Evolutionary conservation across 2,113 vertebrate species (phyloP), one percentile per base, ranked within the genome.

Genomic region (Petaurus breviceps): DNA sequence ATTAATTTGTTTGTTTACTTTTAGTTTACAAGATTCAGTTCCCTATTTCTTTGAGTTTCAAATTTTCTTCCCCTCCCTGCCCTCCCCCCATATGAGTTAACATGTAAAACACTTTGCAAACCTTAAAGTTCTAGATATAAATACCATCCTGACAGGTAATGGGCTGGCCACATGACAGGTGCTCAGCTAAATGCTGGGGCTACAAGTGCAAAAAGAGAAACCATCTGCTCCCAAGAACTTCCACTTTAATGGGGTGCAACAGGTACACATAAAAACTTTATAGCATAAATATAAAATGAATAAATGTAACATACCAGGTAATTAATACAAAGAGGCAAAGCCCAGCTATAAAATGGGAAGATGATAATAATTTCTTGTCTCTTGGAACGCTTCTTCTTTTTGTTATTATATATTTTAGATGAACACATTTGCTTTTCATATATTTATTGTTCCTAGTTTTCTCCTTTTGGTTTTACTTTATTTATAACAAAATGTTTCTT

Each of bases 401-500:
- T 84, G 19, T 84, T 84, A 43, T 8, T 84, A 43, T 1, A 22
- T 23, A 23, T 43, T 97, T 94, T 50, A 93, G 77, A 50, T 31
- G 8, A 91, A 93, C 11, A 0, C 54, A 90, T 7, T 84, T 95
- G 90, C 43, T 95, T 97, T 95, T 94, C 3, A 92, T 25, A 93
- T 91, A 93, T 91, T 77, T 92, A 91, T 23, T 22, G 1, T 93
- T 10, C 43, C 3, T 54, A 91, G 16, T 93, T 22, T 84, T 95
- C 9, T 77, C 61, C 31, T 93, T 37, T 96, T 95, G 49, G 10
- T 51, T 90, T 96, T 95, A 89, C 46, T 37, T 93, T 95, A 51
- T 89, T 96, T 54, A 53, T 93, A 92, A 51, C 93, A 90, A 96
- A 91, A 91, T 5, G 28, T 94, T 94, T 96, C 84, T 96, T 61